phyloP scores from a whole-genome alignment of 2,888 invertebrate genomes.

The Catocala fraxini region DNA sequence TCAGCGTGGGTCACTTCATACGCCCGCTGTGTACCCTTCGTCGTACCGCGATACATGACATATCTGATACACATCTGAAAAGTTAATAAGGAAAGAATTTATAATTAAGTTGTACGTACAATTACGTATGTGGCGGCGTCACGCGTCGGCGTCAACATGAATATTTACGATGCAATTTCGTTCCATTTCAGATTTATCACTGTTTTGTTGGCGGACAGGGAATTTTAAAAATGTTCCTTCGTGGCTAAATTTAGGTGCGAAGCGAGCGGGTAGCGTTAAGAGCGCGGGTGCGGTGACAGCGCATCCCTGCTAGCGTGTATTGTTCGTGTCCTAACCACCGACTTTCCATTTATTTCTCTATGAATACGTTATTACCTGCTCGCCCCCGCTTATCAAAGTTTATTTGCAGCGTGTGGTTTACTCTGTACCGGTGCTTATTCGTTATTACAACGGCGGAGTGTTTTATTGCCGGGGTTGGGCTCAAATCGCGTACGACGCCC shows the following conservation, averaged over 20 bases:
- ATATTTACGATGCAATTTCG: conserved; percentile 84
- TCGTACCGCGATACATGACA: conserved; percentile 54
- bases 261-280: conserved; percentile 60
- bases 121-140: conserved; percentile 60
- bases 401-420: conserved; percentile 88
- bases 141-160: conserved; percentile 73
- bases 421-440: conserved; percentile 87
- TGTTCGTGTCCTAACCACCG: conserved; percentile 86
- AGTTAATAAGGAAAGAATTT: conserved; percentile 76
- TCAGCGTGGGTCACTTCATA: conserved; percentile 64
- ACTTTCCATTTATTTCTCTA: conserved; percentile 88
- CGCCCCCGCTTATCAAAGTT: conserved; percentile 88
- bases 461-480: conserved; percentile 86
- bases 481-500: conserved; percentile 82
- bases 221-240: conserved; percentile 79
- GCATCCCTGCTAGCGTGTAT: conserved; percentile 80
- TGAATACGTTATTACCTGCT: conserved; percentile 88
- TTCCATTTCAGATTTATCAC: conserved; percentile 80
- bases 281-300: conserved; percentile 72
- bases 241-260: conserved; percentile 75
- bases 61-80: conserved; percentile 70
- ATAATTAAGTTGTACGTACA: conserved; percentile 72
- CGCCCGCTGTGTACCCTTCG: conserved; percentile 51
- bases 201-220: conserved; percentile 70
- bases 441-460: conserved; percentile 86